A percentile compares a stretch with the other conserved stretches of the same genome.
phyloP scores from a whole-genome alignment of 2,888 invertebrate species.

The Nomada fabriciana region DNA sequence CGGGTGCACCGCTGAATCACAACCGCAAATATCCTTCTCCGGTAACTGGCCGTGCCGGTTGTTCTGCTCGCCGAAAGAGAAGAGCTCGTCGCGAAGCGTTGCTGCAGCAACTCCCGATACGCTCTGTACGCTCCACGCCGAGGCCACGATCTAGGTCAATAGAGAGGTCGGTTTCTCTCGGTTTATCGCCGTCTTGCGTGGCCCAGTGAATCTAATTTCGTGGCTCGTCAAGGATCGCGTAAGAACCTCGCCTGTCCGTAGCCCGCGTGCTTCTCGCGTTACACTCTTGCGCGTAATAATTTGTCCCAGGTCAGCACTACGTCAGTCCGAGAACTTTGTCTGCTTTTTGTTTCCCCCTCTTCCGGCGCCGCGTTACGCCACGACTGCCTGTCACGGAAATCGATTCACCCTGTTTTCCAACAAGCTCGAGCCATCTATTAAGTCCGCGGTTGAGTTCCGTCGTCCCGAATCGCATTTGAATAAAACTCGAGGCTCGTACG shows the following conservation, averaged over 20 bases:
- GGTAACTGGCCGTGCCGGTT: slow-evolving; percentile 65
- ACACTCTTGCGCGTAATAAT: too few relatives aligned
- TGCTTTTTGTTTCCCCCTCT: too few relatives aligned
- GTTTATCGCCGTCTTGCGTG: slow-evolving; percentile 47
- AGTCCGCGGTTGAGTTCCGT: too few relatives aligned
- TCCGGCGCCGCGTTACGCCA: not conserved
- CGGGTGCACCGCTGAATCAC: slow-evolving; percentile 74
- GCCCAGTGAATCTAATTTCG: slow-evolving; percentile 11
- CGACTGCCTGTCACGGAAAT: not conserved
- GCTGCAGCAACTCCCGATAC: not conserved
- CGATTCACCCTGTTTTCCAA: too few relatives aligned
- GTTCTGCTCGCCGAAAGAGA: slow-evolving; percentile 42
- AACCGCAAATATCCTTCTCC: slow-evolving; percentile 77
- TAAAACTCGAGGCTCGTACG: not conserved
- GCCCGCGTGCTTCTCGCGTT: not conserved
- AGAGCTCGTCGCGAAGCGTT: slow-evolving; percentile 7
- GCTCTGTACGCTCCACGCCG: slow-evolving; percentile 36
- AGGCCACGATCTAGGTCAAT: slow-evolving; percentile 80
- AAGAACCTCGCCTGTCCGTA: not conserved
- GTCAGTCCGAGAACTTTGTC: too few relatives aligned
- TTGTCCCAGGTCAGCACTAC: too few relatives aligned
- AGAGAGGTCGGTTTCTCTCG: slow-evolving; percentile 68
- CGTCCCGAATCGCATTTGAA: not conserved
- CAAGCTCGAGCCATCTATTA: too few relatives aligned
- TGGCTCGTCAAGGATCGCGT: slow-evolving; percentile 3